phyloP scores from a whole-genome alignment of 2,113 vertebrate species.

The Sander vitreus region DNA sequence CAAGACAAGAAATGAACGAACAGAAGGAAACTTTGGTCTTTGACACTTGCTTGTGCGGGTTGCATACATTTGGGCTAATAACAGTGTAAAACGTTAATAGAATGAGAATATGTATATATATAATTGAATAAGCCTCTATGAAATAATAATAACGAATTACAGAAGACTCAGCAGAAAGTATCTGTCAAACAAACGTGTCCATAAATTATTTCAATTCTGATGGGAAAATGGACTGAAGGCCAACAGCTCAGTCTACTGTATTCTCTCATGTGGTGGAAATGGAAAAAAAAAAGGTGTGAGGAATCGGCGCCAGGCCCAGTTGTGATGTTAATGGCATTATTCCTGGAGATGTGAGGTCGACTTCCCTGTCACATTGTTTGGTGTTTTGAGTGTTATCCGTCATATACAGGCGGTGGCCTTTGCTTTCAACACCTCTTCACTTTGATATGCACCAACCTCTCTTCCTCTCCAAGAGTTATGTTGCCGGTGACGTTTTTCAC shows the following conservation, averaged over 20 bases:
- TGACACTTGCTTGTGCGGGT: background rate
- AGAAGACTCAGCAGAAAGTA: background rate
- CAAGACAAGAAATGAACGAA: background rate
- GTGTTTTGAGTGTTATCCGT: slow-evolving; percentile 87
- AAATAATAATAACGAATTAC: background rate
- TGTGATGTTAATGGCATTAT: slow-evolving; percentile 88
- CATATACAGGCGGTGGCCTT: slow-evolving; percentile 88
- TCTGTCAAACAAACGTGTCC: background rate
- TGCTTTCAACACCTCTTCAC: slow-evolving; percentile 88
- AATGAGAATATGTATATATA: too few species aligned
- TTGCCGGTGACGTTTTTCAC: slow-evolving; percentile 90
- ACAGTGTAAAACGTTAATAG: background rate
- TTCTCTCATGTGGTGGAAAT: slow-evolving; percentile 54
- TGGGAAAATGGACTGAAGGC: background rate
- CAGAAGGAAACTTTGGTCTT: background rate
- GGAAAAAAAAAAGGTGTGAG: slow-evolving; percentile 54
- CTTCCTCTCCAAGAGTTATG: slow-evolving; percentile 90
- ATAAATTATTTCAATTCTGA: background rate
- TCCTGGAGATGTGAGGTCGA: slow-evolving; percentile 85
- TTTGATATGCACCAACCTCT: slow-evolving; percentile 93
- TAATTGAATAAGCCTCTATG: background rate
- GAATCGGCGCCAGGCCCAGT: slow-evolving; percentile 81
- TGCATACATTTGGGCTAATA: background rate
- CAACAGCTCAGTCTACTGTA: slow-evolving; percentile 7
- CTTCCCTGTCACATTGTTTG: slow-evolving; percentile 86